These are phyloP conservation scores for Pachycephala philippinensis DNA, from an alignment of 2,113 vertebrate genomes.

Conservation along the genomic window DNA sequence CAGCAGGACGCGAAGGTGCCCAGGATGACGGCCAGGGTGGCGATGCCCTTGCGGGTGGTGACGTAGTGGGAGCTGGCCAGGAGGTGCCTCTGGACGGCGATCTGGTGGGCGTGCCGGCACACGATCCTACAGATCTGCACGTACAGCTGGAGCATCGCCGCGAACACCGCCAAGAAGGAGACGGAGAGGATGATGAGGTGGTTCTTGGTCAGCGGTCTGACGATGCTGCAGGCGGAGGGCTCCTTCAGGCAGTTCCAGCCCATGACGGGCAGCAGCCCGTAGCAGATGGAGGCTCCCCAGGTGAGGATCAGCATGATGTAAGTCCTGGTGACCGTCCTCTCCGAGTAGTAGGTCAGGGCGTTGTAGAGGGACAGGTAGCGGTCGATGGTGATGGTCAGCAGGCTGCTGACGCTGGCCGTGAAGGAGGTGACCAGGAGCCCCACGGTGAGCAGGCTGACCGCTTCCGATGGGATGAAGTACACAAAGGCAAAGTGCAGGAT, in stretches of 20 bases:
- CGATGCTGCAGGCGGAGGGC: conserved; percentile 76
- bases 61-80: conserved; percentile 77
- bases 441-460: conserved; percentile 80
- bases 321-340: conserved; percentile 82
- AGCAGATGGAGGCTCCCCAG: conserved; percentile 80
- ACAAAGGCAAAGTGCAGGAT: conserved; percentile 86
- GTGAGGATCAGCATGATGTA: conserved; percentile 82
- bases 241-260: conserved; percentile 91
- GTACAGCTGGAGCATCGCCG: conserved; percentile 86
- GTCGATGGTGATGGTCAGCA: conserved; percentile 90
- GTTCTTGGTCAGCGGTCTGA: conserved; percentile 82
- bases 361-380: conserved; percentile 91
- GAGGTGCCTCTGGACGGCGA: conserved; percentile 90
- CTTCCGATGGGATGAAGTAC: conserved; percentile 77
- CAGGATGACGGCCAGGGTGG: conserved; percentile 83
- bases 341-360: conserved; percentile 89
- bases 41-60: conserved; percentile 78
- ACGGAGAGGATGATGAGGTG: conserved; percentile 85
- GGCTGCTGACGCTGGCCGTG: conserved; percentile 86
- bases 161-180: conserved; percentile 83
- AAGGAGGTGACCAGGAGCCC: conserved; percentile 87
- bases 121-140: conserved; percentile 88
- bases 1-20: conserved; percentile 90
- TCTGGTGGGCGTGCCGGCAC: conserved; percentile 89
- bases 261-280: conserved; percentile 84